A percentile compares a stretch with the other conserved stretches of the same genome.
Evolutionary conservation across 1,140 invertebrate genomes (phyloP).

Genomic region (Acyrthosiphon pisum): DNA sequence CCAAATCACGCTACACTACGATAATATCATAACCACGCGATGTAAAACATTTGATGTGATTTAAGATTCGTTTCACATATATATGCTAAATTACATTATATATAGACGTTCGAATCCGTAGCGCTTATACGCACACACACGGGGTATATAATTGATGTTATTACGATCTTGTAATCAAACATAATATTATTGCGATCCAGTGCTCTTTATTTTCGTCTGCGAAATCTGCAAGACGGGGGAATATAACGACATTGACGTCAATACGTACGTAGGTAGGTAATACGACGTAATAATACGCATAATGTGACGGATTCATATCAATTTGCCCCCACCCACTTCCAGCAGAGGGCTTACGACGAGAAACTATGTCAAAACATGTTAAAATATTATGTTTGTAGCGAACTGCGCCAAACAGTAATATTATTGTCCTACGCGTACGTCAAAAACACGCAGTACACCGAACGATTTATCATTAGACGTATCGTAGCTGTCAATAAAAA

Average conservation of each 20-base stretch:
- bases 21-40: too few species aligned
- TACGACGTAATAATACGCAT: background rate
- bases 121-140: background rate
- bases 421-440: background rate
- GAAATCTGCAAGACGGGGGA: background rate
- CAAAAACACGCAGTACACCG: background rate
- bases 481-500: background rate
- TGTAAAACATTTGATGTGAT: too few species aligned
- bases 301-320: background rate
- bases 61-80: background rate
- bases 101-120: background rate
- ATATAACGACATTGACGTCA: background rate
- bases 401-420: background rate
- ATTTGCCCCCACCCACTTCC: background rate
- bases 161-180: background rate
- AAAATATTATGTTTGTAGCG: background rate
- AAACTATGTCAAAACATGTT: background rate
- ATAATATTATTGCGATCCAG: background rate
- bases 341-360: background rate
- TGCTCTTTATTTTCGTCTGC: background rate
- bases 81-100: too few species aligned
- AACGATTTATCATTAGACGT: background rate
- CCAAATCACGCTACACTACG: background rate
- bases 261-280: background rate
- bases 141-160: background rate